Evolutionary conservation across 1,140 invertebrate genomes (phyloP).

Genomic region (Wasmannia auropunctata): DNA sequence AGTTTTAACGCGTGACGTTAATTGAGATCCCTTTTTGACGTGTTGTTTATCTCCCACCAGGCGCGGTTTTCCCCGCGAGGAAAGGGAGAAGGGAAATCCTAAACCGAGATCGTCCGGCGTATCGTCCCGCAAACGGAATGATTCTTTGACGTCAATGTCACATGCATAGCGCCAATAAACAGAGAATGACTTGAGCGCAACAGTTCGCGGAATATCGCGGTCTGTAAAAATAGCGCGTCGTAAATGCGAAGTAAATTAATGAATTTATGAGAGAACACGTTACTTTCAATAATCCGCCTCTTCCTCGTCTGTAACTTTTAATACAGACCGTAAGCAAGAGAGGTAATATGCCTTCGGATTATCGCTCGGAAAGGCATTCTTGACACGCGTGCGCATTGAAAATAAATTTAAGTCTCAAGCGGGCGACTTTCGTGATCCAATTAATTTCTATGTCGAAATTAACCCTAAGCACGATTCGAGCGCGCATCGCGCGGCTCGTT

Average conservation of each 20-base stretch:
- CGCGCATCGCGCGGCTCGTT: neutral
- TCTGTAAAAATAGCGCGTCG: neutral
- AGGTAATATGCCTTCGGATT: neutral
- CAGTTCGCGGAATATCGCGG: conserved; percentile 15
- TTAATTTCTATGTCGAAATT: neutral
- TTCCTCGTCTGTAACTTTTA: neutral
- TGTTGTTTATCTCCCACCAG: neutral
- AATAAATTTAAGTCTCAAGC: neutral
- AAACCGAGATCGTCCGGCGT: conserved; percentile 19
- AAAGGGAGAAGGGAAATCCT: neutral
- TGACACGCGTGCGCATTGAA: neutral
- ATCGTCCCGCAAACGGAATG: neutral
- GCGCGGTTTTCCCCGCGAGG: neutral
- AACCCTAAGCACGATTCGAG: neutral
- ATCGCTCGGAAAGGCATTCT: neutral
- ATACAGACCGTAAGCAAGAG: neutral
- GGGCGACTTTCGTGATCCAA: neutral
- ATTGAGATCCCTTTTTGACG: neutral
- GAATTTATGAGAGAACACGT: conserved; percentile 16
- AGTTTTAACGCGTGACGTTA: neutral
- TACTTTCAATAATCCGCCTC: neutral
- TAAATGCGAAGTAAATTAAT: neutral
- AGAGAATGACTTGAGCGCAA: conserved; percentile 8
- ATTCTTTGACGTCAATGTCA: conserved; percentile 22
- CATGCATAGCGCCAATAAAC: neutral